phyloP scores from a whole-genome alignment of 2,888 invertebrate species.

The Spilosoma lubricipeda region DNA sequence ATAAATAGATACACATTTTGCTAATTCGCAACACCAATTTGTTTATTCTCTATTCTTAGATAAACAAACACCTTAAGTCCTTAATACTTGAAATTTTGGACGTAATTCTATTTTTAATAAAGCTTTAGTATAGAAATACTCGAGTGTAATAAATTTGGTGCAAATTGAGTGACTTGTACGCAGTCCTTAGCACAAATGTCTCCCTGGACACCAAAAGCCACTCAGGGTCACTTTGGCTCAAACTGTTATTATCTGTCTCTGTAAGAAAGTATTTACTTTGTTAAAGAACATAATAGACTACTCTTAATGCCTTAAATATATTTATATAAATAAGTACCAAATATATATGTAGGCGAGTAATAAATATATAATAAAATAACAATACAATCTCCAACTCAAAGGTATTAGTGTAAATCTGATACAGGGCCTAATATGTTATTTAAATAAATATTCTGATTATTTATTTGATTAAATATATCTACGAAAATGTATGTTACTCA shows the following conservation, averaged over 20 bases:
- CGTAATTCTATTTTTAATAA: slow-evolving; percentile 13
- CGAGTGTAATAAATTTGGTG: slow-evolving; percentile 26
- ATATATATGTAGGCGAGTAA: too few species aligned
- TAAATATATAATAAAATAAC: too few species aligned
- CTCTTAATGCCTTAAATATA: not conserved
- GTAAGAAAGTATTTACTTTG: slow-evolving; percentile 4
- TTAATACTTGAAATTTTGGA: not conserved
- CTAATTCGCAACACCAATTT: not conserved
- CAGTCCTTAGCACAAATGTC: slow-evolving; percentile 28
- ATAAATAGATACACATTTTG: not conserved
- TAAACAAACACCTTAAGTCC: not conserved
- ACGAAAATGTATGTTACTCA: too few species aligned
- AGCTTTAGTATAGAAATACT: slow-evolving; percentile 16
- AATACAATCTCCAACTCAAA: not conserved
- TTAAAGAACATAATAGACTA: not conserved
- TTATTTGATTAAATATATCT: not conserved
- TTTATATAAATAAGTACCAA: not conserved
- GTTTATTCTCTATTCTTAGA: not conserved
- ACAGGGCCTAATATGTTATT: too few species aligned
- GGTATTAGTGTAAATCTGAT: not conserved
- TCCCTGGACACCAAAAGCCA: slow-evolving; percentile 35
- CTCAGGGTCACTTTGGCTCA: slow-evolving; percentile 21
- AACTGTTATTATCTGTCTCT: slow-evolving; percentile 30
- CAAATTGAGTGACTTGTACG: slow-evolving; percentile 46
- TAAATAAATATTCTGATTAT: not conserved